Evolutionary conservation across 2,888 invertebrate genomes (phyloP).

Genomic region (Synanthedon myopaeformis): DNA sequence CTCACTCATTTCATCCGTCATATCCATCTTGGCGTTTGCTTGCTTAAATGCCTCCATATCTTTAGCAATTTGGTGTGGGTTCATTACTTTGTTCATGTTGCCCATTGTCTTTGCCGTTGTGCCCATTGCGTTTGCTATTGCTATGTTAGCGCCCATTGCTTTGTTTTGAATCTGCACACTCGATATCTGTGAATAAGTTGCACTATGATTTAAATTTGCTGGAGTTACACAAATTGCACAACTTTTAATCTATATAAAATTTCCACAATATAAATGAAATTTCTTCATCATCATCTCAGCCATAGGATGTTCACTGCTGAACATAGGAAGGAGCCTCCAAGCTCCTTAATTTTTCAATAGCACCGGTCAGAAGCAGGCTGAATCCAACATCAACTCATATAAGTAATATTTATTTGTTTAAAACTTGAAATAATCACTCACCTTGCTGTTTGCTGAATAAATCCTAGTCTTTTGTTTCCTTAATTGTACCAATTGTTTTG

Average conservation of each 20-base stretch:
- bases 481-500: constrained; percentile 89
- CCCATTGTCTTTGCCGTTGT: constrained; percentile 91
- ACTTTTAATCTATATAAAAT: no score
- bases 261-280: no score
- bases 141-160: constrained; percentile 89
- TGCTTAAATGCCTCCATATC: constrained; percentile 87
- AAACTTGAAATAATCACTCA: constrained; percentile 19
- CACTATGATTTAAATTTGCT: not conserved
- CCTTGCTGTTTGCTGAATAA: constrained; percentile 85
- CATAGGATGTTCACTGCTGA: no score
- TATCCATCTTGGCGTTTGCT: constrained; percentile 90
- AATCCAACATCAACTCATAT: no score
- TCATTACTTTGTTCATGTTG: constrained; percentile 87
- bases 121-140: constrained; percentile 88
- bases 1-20: constrained; percentile 96
- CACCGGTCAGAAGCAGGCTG: no score
- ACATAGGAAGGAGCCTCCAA: no score
- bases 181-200: constrained; percentile 48
- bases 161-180: constrained; percentile 88
- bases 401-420: no score
- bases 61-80: constrained; percentile 85
- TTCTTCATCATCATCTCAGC: not conserved
- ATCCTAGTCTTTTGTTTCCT: constrained; percentile 89
- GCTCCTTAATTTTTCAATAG: no score
- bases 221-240: not conserved